Percentiles rank a stretch among this genome's conserved stretches.
phyloP scores from a whole-genome alignment of 2,888 invertebrate genomes.

The Fissipunctia ypsillon region DNA sequence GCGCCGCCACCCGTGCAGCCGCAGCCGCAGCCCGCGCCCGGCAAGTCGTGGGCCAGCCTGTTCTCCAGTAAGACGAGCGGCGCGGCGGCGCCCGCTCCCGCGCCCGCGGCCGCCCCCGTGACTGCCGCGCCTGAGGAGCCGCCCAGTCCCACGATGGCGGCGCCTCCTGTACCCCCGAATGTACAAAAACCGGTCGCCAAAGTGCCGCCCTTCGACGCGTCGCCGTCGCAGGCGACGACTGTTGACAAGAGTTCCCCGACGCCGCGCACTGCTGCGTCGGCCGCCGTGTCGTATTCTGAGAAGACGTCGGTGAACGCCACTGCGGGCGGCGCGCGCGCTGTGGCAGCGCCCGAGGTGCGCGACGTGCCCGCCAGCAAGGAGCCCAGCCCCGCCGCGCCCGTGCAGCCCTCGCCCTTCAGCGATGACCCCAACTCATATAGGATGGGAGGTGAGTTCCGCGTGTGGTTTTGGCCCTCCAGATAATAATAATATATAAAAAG shows the following conservation, averaged over 20 bases:
- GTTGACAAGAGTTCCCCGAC: conserved; percentile 77
- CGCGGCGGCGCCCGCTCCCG: conserved; percentile 62
- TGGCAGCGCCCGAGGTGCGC: conserved; percentile 60
- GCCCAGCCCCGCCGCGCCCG: conserved; percentile 80
- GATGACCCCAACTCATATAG: conserved; percentile 93
- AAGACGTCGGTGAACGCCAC: conserved; percentile 60
- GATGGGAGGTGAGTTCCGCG: conserved; percentile 91
- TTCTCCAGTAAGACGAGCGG: conserved; percentile 87
- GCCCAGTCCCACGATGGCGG: conserved; percentile 75
- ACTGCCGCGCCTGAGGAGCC: conserved; percentile 78
- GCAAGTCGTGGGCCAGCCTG: conserved; percentile 93
- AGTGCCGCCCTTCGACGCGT: conserved; percentile 91
- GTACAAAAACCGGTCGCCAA: conserved; percentile 91
- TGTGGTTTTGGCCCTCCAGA: neutral
- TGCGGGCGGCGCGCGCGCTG: conserved; percentile 54
- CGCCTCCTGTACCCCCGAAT: conserved; percentile 76
- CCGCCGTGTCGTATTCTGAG: conserved; percentile 49
- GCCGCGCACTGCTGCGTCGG: conserved; percentile 50
- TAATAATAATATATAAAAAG: neutral
- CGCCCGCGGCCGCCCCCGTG: conserved; percentile 55
- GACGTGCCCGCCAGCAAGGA: conserved; percentile 75
- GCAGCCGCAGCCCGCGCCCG: conserved; percentile 84
- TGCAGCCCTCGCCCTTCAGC: conserved; percentile 87
- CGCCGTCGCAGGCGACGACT: conserved; percentile 79
- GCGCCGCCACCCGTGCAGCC: conserved; percentile 78